Evolutionary conservation across 2,888 invertebrate genomes (phyloP).

Genomic region (Amorpha juglandis): DNA sequence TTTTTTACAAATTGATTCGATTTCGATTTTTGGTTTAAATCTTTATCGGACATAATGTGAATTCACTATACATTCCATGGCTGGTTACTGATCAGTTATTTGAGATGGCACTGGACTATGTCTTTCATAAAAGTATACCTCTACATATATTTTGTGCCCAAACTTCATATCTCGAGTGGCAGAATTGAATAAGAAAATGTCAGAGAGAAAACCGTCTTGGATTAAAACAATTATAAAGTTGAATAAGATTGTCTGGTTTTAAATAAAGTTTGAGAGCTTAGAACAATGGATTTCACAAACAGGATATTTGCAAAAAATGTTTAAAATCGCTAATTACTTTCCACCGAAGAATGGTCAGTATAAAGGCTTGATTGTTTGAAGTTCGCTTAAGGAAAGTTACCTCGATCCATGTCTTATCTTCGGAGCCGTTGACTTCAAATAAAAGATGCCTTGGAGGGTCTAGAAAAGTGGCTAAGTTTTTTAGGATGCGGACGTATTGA

Average conservation of each 20-base stretch:
- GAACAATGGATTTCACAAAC: constrained; percentile 44
- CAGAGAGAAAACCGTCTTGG: background rate
- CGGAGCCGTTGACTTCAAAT: constrained; percentile 46
- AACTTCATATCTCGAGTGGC: background rate
- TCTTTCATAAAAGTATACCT: too few species aligned
- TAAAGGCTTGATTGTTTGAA: constrained; percentile 76
- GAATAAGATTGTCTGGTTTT: constrained; percentile 15
- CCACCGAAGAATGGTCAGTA: constrained; percentile 67
- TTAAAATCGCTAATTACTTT: constrained; percentile 70
- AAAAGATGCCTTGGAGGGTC: constrained; percentile 44
- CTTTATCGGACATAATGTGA: background rate
- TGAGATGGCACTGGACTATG: background rate
- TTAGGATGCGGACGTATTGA: background rate
- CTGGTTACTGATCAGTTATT: background rate
- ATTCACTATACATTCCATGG: too few species aligned
- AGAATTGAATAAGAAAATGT: background rate
- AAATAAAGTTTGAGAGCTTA: constrained; percentile 7
- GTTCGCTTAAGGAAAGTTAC: constrained; percentile 52
- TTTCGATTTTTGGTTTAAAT: background rate
- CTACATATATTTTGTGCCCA: background rate
- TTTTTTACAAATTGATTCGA: constrained; percentile 5
- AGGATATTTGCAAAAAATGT: constrained; percentile 56
- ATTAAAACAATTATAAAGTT: constrained; percentile 21
- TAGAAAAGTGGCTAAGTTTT: constrained; percentile 20
- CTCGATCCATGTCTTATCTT: constrained; percentile 54